Percentiles rank a stretch among this genome's conserved stretches.
These are phyloP conservation scores for Eciton burchellii DNA, from an alignment of 1,140 invertebrate species.

Conservation along the genomic window DNA sequence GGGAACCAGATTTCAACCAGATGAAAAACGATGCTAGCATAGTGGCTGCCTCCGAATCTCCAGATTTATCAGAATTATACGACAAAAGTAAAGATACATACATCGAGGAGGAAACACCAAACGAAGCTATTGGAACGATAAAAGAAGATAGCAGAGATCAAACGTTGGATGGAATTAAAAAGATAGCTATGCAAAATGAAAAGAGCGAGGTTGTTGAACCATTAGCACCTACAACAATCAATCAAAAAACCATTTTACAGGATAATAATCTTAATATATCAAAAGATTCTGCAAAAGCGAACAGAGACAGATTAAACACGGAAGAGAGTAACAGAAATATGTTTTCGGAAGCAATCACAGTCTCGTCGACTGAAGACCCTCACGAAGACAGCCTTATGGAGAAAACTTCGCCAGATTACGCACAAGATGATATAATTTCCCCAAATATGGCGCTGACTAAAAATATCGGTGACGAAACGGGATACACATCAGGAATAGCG, in stretches of 20 bases:
- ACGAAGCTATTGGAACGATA: background rate
- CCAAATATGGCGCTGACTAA: slow-evolving; percentile 7
- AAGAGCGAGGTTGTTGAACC: background rate
- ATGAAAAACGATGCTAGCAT: background rate
- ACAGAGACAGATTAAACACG: background rate
- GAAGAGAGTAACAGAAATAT: background rate
- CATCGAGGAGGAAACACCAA: slow-evolving; percentile 12
- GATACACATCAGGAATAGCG: background rate
- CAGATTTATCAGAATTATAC: background rate
- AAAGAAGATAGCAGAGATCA: background rate
- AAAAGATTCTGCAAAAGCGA: background rate
- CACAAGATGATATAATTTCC: background rate
- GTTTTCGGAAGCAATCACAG: background rate
- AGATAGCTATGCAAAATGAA: background rate
- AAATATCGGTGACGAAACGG: background rate
- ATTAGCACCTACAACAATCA: background rate
- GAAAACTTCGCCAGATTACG: slow-evolving; percentile 19
- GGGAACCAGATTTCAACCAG: no score
- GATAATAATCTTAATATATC: slow-evolving; percentile 30
- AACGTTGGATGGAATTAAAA: background rate
- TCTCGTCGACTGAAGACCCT: slow-evolving; percentile 6
- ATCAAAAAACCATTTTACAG: slow-evolving; percentile 35
- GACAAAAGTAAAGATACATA: background rate
- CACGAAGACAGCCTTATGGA: background rate
- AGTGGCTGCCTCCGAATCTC: background rate